Conservation (phyloP, 2,888 invertebrate genomes). For the Biston betularia region DNA sequence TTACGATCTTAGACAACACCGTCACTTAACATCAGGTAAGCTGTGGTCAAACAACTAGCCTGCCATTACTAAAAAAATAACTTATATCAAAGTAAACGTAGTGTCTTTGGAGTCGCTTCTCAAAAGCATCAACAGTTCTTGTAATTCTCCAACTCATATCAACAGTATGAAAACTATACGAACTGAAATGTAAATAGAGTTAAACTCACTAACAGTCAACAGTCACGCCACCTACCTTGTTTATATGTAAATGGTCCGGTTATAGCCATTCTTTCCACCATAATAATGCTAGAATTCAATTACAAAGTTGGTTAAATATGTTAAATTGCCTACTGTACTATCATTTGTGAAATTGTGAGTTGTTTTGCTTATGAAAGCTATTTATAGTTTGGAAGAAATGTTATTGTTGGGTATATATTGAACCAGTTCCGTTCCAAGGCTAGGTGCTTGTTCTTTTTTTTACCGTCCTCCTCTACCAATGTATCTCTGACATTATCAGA, state of each 20-base stretch:
- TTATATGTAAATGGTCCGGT: conserved; percentile 54
- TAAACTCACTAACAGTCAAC: conserved; percentile 46
- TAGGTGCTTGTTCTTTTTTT: too few relatives aligned
- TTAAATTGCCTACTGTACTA: conserved; percentile 40
- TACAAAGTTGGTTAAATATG: conserved; percentile 44
- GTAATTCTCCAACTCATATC: conserved; percentile 45
- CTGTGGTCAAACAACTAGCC: too few relatives aligned
- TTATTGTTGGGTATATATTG: too few relatives aligned
- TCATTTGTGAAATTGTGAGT: conserved; percentile 37
- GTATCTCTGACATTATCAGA: too few relatives aligned
- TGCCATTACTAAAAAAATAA: too few relatives aligned
- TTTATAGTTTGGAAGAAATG: conserved; percentile 20
- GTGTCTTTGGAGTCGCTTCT: background rate
- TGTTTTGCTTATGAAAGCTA: conserved; percentile 13
- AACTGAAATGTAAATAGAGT: conserved; percentile 44
- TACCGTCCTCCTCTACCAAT: too few relatives aligned
- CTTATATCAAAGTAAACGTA: background rate
- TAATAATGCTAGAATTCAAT: conserved; percentile 56
- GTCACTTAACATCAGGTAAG: too few relatives aligned
- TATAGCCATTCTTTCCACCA: conserved; percentile 46
- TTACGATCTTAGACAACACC: too few relatives aligned
- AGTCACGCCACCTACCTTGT: conserved; percentile 53
- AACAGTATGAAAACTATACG: conserved; percentile 39
- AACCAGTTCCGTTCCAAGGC: too few relatives aligned
- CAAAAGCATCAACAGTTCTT: conserved; percentile 17